Conservation (phyloP, 2,113 vertebrate genomes). For the Lanius collurio region DNA sequence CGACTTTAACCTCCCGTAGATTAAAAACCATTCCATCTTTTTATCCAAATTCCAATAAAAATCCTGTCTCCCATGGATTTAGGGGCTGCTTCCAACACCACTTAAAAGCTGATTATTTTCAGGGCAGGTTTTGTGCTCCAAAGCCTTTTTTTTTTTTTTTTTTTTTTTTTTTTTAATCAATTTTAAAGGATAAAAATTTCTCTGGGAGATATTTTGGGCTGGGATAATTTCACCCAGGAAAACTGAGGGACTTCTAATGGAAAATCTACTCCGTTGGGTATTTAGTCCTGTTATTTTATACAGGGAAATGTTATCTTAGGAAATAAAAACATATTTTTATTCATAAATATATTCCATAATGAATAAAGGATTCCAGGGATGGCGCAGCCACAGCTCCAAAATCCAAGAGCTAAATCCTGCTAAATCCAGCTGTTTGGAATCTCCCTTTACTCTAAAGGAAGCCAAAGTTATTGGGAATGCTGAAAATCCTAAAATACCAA, state of each 20-base stretch:
- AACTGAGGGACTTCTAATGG: not conserved
- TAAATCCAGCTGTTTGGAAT: not conserved
- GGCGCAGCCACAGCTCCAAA: not conserved
- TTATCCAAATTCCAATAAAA: constrained; percentile 75
- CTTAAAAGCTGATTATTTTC: constrained; percentile 54
- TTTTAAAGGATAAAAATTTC: not conserved
- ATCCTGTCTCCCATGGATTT: constrained; percentile 63
- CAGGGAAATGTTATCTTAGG: not conserved
- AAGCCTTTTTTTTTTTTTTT: not conserved
- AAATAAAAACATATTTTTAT: not conserved
- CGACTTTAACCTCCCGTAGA: constrained; percentile 70
- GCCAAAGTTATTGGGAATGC: fast-evolving
- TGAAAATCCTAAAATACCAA: not conserved
- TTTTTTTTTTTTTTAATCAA: not conserved
- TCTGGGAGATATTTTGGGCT: not conserved
- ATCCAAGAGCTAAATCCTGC: not conserved
- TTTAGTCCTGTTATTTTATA: not conserved
- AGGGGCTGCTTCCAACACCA: constrained; percentile 49
- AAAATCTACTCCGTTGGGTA: fast-evolving
- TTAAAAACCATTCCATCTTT: constrained; percentile 71
- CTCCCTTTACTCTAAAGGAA: not conserved
- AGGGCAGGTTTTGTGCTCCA: not conserved
- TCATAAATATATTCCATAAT: not conserved
- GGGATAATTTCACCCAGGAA: not conserved
- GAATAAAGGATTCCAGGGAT: not conserved